Evolutionary conservation across 2,888 invertebrate species (phyloP).

Genomic region (Protodeltote pygarga): DNA sequence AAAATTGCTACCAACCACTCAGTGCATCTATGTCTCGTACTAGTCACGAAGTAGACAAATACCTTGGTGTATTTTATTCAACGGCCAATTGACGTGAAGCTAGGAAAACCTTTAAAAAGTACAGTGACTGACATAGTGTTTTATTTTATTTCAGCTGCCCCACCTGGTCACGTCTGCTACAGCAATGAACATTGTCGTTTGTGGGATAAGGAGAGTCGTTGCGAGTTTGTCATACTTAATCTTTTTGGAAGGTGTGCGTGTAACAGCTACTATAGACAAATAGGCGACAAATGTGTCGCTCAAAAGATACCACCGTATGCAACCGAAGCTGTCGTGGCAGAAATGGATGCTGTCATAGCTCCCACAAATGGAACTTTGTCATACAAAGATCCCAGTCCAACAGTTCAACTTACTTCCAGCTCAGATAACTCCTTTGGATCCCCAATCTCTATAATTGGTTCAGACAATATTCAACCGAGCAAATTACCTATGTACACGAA

Average conservation of each 20-base stretch:
- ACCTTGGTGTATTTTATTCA: slow-evolving; percentile 53
- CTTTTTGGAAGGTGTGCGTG: slow-evolving; percentile 96
- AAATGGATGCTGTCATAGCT: slow-evolving; percentile 65
- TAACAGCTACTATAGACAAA: slow-evolving; percentile 88
- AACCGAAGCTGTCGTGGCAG: slow-evolving; percentile 77
- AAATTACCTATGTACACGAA: slow-evolving; percentile 70
- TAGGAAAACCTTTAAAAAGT: slow-evolving; percentile 37
- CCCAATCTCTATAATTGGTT: slow-evolving; percentile 50
- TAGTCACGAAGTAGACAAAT: slow-evolving; percentile 58
- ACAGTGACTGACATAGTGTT: slow-evolving; percentile 28
- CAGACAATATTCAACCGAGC: slow-evolving; percentile 71
- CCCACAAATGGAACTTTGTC: slow-evolving; percentile 41
- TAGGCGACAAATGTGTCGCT: slow-evolving; percentile 88
- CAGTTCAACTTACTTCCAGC: slow-evolving; percentile 50
- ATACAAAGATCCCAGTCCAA: slow-evolving; percentile 57
- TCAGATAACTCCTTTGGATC: slow-evolving; percentile 55
- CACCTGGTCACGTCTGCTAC: slow-evolving; percentile 95
- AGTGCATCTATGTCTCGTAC: slow-evolving; percentile 49
- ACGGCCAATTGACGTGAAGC: slow-evolving; percentile 46
- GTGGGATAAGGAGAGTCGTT: slow-evolving; percentile 94
- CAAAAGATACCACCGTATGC: slow-evolving; percentile 66
- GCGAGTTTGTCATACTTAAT: slow-evolving; percentile 95
- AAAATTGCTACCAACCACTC: slow-evolving; percentile 67
- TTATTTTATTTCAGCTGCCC: slow-evolving; percentile 89
- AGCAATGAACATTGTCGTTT: slow-evolving; percentile 95